A percentile compares a stretch with the other conserved stretches of the same genome.
Conservation (phyloP, 2,888 invertebrate genomes). For the Brachycybe producta region DNA sequence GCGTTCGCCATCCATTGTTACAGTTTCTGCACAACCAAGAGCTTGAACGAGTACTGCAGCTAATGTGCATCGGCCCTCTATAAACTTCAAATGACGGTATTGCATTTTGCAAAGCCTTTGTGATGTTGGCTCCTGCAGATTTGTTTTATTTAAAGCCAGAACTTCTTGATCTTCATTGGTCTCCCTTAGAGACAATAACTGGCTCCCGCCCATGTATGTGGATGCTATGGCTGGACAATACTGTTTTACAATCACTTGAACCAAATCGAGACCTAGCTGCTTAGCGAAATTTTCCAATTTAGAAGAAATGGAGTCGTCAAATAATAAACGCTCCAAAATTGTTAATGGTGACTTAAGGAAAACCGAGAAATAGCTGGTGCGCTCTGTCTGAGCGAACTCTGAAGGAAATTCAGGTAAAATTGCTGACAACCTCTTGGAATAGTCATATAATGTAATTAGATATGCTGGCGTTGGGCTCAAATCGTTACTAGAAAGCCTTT, state of each 20-base stretch:
- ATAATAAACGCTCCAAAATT: slow-evolving; percentile 4
- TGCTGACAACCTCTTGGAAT: slow-evolving; percentile 1
- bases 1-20: background rate
- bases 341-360: slow-evolving; percentile 7
- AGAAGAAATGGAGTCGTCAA: background rate
- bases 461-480: slow-evolving; percentile 10
- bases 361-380: slow-evolving; percentile 5
- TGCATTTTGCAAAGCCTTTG: background rate
- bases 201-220: background rate
- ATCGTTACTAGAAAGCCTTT: too few relatives aligned
- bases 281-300: slow-evolving; percentile 7
- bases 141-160: background rate
- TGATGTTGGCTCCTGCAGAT: background rate
- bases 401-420: slow-evolving; percentile 2
- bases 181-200: background rate
- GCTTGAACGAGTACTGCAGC: slow-evolving; percentile 9
- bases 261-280: slow-evolving; percentile 3
- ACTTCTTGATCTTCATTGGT: background rate
- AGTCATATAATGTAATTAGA: slow-evolving; percentile 5
- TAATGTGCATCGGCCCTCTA: slow-evolving; percentile 14
- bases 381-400: too few relatives aligned
- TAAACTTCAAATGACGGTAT: background rate
- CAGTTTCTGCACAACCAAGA: background rate
- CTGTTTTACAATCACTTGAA: slow-evolving; percentile 2
- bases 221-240: slow-evolving; percentile 7